Conservation (phyloP, 2,888 invertebrate species). For the Biston stratarius region DNA sequence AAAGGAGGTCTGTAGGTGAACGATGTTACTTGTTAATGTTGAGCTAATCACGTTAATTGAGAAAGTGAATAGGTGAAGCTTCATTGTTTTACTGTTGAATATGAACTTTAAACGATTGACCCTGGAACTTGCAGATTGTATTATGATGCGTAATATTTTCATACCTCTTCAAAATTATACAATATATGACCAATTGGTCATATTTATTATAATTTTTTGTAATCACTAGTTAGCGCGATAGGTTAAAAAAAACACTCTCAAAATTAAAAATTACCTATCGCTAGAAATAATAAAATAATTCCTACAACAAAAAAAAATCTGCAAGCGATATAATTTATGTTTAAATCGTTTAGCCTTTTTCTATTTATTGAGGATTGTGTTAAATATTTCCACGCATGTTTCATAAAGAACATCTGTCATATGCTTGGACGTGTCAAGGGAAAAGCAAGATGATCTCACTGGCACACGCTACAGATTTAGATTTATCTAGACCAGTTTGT, state of each 20-base stretch:
- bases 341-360: background rate
- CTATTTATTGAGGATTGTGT: conserved; percentile 8
- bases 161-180: background rate
- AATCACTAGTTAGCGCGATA: no score
- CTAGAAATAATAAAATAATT: no score
- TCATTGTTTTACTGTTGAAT: conserved; percentile 13
- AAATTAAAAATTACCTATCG: no score
- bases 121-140: background rate
- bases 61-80: conserved; percentile 37
- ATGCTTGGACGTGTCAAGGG: conserved; percentile 45
- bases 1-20: conserved; percentile 62
- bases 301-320: no score
- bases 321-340: background rate
- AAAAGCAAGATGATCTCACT: conserved; percentile 47
- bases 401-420: conserved; percentile 41
- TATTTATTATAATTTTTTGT: no score
- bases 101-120: background rate
- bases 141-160: background rate
- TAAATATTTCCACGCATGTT: conserved; percentile 10
- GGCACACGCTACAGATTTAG: conserved; percentile 46
- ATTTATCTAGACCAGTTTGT: conserved; percentile 48
- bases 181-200: background rate
- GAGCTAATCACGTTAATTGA: conserved; percentile 45
- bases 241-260: no score
- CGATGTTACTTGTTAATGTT: conserved; percentile 43